Conservation (phyloP, 2,113 vertebrate genomes). For the Crypturellus undulatus region DNA sequence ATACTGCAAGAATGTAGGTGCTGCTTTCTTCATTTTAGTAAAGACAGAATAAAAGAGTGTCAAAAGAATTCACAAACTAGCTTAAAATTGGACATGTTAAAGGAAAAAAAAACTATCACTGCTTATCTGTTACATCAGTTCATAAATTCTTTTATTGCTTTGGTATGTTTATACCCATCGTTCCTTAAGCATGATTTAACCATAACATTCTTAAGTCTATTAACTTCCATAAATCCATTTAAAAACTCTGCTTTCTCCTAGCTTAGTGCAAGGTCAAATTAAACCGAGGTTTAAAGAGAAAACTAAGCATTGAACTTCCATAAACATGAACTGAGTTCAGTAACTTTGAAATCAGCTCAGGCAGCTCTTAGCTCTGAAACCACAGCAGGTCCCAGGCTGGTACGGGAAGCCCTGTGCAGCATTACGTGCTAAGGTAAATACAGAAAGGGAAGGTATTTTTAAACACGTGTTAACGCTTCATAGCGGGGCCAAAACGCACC, state of each 20-base stretch:
- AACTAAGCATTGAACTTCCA: background rate
- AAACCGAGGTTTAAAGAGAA: background rate
- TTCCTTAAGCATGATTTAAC: background rate
- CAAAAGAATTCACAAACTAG: background rate
- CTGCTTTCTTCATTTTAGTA: background rate
- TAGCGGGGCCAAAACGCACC: rapidly evolving
- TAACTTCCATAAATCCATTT: background rate
- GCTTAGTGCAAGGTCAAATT: background rate
- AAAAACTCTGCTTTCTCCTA: background rate
- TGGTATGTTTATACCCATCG: background rate
- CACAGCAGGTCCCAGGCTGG: background rate
- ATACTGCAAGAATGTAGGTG: rapidly evolving
- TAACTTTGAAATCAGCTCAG: background rate
- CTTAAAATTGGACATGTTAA: background rate
- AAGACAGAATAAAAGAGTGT: background rate
- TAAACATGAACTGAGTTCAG: background rate
- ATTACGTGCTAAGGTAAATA: rapidly evolving
- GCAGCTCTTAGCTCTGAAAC: no score
- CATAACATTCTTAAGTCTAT: background rate
- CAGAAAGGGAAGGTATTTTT: rapidly evolving
- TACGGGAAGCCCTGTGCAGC: rapidly evolving
- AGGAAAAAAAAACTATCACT: background rate
- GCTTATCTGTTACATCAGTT: background rate
- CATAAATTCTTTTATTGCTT: background rate
- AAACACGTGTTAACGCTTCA: rapidly evolving